phyloP scores from a whole-genome alignment of 2,113 vertebrate species.

The Hypanus sabinus region DNA sequence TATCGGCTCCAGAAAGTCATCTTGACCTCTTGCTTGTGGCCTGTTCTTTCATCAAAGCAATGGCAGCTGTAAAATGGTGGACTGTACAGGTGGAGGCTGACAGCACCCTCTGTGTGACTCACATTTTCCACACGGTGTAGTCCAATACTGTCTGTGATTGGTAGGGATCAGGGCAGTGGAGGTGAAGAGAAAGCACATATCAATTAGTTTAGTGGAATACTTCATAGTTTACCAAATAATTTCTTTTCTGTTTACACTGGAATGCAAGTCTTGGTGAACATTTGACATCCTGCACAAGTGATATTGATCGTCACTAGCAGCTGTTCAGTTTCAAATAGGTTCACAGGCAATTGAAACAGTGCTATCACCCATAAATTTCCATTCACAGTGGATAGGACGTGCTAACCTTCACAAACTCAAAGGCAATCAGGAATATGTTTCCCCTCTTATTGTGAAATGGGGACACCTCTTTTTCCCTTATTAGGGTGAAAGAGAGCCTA shows the following conservation, averaged over 20 bases:
- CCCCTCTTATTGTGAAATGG: too few relatives aligned
- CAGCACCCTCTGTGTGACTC: slow-evolving; percentile 36
- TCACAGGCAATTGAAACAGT: neutral
- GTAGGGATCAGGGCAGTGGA: too few relatives aligned
- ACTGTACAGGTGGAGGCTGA: slow-evolving; percentile 39
- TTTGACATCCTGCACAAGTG: neutral
- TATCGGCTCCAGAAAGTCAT: slow-evolving; percentile 39
- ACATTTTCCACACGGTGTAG: slow-evolving; percentile 39
- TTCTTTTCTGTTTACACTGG: neutral
- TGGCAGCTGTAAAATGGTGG: slow-evolving; percentile 38
- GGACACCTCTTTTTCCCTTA: too few relatives aligned
- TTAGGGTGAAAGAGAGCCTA: too few relatives aligned
- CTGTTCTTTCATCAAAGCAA: slow-evolving; percentile 36
- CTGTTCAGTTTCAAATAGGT: neutral
- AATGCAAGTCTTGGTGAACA: neutral
- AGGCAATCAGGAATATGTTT: neutral
- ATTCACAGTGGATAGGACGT: neutral
- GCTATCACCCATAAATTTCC: neutral
- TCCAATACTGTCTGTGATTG: slow-evolving; percentile 35
- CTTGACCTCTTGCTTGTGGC: slow-evolving; percentile 34
- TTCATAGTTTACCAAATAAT: neutral
- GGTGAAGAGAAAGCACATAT: neutral
- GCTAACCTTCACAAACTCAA: too few relatives aligned
- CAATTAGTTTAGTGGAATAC: slow-evolving; percentile 12
- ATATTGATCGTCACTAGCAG: neutral